Percentiles rank a stretch among this genome's conserved stretches.
Evolutionary conservation across 2,797 vertebrate species (phyloP).

Genomic region (Coregonus ussuriensis): DNA sequence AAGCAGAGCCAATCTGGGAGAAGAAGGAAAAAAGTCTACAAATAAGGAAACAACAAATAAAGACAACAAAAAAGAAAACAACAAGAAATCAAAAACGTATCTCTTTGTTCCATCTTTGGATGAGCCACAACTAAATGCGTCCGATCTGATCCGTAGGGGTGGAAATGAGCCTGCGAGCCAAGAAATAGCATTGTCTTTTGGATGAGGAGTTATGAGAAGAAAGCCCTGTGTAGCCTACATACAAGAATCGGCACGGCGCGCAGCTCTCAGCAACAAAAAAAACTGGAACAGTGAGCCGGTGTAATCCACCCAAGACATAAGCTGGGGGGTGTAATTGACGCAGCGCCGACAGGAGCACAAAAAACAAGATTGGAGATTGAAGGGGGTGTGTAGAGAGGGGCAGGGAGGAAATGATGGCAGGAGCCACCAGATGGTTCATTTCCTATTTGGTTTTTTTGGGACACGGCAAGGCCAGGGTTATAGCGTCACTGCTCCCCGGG

Average conservation of each 20-base stretch:
- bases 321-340: constrained; percentile 74
- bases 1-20: constrained; percentile 52
- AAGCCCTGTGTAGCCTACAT: constrained; percentile 63
- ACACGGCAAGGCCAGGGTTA: constrained; percentile 49
- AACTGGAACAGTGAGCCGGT: constrained; percentile 49
- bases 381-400: constrained; percentile 26
- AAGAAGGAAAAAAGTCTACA: background rate
- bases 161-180: constrained; percentile 43
- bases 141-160: constrained; percentile 16
- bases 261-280: constrained; percentile 35
- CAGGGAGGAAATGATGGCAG: constrained; percentile 48
- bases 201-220: constrained; percentile 59
- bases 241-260: constrained; percentile 59
- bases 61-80: too few relatives aligned
- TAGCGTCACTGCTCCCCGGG: constrained; percentile 46
- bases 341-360: constrained; percentile 67
- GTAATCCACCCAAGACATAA: constrained; percentile 75
- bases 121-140: constrained; percentile 55
- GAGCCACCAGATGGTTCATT: constrained; percentile 69
- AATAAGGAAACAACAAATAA: constrained; percentile 28
- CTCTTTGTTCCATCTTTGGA: constrained; percentile 65
- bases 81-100: constrained; percentile 43
- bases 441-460: constrained; percentile 28
- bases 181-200: constrained; percentile 67
- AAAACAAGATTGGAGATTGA: constrained; percentile 62